phyloP scores from a whole-genome alignment of 2,888 invertebrate genomes.

The Carterocephalus palaemon region DNA sequence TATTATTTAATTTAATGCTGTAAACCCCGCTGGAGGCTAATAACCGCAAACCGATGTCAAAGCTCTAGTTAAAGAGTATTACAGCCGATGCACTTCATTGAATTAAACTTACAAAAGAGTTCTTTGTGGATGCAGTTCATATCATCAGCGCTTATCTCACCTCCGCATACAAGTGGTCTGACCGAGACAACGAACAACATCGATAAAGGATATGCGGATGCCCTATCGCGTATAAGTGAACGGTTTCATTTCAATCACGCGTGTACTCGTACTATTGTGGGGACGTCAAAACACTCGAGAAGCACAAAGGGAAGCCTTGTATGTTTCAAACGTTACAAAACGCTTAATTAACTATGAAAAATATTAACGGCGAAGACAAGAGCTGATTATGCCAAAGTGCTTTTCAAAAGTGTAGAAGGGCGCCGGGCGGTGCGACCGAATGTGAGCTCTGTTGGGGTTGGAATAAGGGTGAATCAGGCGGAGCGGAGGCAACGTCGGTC shows the following conservation, averaged over 20 bases:
- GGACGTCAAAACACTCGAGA: constrained; percentile 27
- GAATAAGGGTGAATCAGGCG: constrained; percentile 30
- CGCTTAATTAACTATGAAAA: constrained; percentile 40
- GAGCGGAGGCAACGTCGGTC: constrained; percentile 28
- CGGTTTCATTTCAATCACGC: constrained; percentile 18
- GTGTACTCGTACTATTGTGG: constrained; percentile 22
- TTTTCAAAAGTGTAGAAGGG: constrained; percentile 25
- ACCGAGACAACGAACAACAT: neutral
- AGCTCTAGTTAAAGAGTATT: too few species aligned
- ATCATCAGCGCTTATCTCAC: too few species aligned
- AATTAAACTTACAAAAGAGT: too few species aligned
- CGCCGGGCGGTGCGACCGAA: constrained; percentile 26
- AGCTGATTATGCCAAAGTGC: constrained; percentile 44
- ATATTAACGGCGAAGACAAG: constrained; percentile 44
- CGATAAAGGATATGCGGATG: constrained; percentile 14
- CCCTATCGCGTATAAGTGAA: constrained; percentile 8
- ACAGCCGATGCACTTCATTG: too few species aligned
- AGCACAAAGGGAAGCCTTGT: constrained; percentile 30
- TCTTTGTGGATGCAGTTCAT: too few species aligned
- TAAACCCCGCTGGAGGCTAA: too few species aligned
- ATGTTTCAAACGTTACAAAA: constrained; percentile 35
- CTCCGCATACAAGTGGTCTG: neutral
- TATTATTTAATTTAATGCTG: too few species aligned
- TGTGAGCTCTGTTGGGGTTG: constrained; percentile 32
- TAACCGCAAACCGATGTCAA: too few species aligned